phyloP scores from a whole-genome alignment of 2,888 invertebrate genomes.

The Eurytoma californica region DNA sequence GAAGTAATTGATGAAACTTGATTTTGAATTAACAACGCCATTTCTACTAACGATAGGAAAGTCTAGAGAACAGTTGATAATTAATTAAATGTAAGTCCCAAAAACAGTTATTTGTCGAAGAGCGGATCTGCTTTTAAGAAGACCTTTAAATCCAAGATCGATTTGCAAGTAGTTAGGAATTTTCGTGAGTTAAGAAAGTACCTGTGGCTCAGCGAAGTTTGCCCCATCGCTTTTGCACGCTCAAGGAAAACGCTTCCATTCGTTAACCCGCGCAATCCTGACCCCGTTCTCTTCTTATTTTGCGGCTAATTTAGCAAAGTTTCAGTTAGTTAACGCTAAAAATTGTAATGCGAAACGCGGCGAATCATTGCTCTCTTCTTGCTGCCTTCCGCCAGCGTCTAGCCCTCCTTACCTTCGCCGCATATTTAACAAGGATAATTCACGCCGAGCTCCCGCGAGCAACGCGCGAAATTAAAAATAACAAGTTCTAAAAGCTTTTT shows the following conservation, averaged over 20 bases:
- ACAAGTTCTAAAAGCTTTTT: too few relatives aligned
- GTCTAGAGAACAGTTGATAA: too few relatives aligned
- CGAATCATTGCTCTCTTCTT: constrained; percentile 24
- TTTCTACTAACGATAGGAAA: too few relatives aligned
- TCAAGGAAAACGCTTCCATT: constrained; percentile 23
- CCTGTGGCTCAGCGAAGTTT: constrained; percentile 51
- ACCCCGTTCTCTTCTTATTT: constrained; percentile 33
- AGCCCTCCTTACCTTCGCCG: background rate
- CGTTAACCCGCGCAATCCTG: constrained; percentile 27
- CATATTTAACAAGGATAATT: constrained; percentile 21
- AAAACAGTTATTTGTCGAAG: too few relatives aligned
- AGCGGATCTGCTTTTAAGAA: too few relatives aligned
- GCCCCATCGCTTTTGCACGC: background rate
- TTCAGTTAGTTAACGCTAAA: constrained; percentile 49
- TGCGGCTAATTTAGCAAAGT: constrained; percentile 50
- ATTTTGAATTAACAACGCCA: too few relatives aligned
- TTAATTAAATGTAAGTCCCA: too few relatives aligned
- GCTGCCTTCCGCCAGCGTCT: background rate
- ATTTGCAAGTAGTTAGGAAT: constrained; percentile 43
- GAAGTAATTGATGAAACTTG: too few relatives aligned
- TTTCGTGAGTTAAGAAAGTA: constrained; percentile 50
- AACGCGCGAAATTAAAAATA: background rate
- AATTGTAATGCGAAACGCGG: constrained; percentile 37
- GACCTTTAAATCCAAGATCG: constrained; percentile 3
- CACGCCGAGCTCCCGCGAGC: constrained; percentile 11